These are phyloP conservation scores for Calcarius lapponicus DNA, from an alignment of 2,797 vertebrate genomes.

Conservation along the genomic window DNA sequence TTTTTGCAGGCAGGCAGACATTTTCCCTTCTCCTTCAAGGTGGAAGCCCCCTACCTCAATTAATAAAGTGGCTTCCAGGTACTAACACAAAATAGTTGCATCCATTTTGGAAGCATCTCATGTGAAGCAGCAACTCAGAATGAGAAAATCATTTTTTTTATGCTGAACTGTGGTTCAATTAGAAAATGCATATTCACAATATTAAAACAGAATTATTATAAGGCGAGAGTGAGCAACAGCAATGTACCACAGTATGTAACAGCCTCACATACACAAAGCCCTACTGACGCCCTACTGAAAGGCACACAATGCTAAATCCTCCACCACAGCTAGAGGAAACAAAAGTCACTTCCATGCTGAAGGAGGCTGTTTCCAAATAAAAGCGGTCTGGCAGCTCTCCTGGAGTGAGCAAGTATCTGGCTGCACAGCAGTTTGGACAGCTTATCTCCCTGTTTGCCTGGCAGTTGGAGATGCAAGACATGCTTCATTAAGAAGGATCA, in stretches of 20 bases:
- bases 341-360: background rate
- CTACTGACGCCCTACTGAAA: background rate
- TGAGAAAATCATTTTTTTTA: background rate
- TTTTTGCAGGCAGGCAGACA: background rate
- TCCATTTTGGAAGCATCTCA: background rate
- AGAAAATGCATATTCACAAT: background rate
- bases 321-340: background rate
- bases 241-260: background rate
- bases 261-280: background rate
- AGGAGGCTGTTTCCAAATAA: background rate
- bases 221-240: background rate
- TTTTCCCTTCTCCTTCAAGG: background rate
- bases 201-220: background rate
- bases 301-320: background rate
- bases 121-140: background rate
- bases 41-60: background rate
- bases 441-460: conserved; percentile 11
- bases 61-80: background rate
- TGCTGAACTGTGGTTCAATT: background rate
- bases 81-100: background rate
- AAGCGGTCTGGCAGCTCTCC: background rate
- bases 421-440: background rate
- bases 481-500: conserved; percentile 26
- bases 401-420: conserved; percentile 24
- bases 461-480: conserved; percentile 3